Conservation (phyloP, 2,113 vertebrate genomes). For the Bagarius yarrelli region DNA sequence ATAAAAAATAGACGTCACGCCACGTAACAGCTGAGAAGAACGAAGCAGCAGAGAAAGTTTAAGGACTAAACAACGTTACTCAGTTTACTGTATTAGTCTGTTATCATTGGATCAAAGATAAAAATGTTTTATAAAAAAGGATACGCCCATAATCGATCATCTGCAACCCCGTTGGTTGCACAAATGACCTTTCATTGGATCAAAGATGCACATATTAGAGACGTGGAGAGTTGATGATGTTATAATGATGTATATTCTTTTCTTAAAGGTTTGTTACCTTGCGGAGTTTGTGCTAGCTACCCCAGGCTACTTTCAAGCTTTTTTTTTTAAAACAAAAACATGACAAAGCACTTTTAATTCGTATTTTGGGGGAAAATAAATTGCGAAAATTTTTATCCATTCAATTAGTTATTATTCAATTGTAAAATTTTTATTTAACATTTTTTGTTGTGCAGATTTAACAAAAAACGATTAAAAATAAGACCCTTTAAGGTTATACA, state of each 20-base stretch:
- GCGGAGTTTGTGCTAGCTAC: neutral
- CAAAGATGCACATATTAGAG: neutral
- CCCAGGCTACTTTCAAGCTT: neutral
- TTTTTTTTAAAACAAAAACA: too few species aligned
- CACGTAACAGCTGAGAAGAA: constrained; percentile 7
- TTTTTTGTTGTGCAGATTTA: too few species aligned
- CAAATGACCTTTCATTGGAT: neutral
- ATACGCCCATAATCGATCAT: neutral
- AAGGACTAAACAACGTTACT: neutral
- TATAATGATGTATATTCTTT: neutral
- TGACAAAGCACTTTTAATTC: too few species aligned
- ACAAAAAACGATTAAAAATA: neutral
- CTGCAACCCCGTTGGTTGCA: neutral
- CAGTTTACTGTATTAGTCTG: neutral
- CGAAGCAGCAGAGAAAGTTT: constrained; percentile 23
- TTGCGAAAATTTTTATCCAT: too few species aligned
- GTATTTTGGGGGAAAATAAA: too few species aligned
- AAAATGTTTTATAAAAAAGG: neutral
- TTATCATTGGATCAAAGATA: constrained; percentile 3
- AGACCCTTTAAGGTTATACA: neutral
- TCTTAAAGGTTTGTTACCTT: neutral
- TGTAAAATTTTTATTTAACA: too few species aligned
- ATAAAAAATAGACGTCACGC: constrained; percentile 56
- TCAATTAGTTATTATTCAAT: too few species aligned
- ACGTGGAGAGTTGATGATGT: neutral